Base-by-base conservation (phyloP, 2,113 vertebrate genomes). In the Anoplopoma fimbria region DNA sequence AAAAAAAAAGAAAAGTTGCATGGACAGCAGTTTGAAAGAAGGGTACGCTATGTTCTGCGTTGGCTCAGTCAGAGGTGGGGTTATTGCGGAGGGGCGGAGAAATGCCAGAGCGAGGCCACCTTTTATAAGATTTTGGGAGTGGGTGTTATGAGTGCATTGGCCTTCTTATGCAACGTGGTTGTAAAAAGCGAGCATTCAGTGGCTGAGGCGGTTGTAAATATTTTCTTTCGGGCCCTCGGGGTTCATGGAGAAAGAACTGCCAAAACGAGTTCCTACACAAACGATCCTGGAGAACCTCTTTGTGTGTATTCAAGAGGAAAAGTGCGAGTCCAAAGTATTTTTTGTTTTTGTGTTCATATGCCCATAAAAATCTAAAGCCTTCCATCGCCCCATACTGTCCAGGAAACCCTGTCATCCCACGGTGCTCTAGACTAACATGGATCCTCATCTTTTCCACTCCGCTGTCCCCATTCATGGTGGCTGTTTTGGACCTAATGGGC, bases 391-490 rank as follows among this genome's bases (percentile, higher is more conserved):
- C 4, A 1, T 3, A 27, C 58, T 12, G 40, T 38, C 4, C n/a
- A 58, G 42, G 58, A 51, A 27, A 57, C 29, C n/a, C 53, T 10
- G 27, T 14, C 13, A 14, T 55, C 79, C 69, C 83, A 77, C 74
- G 36, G 25, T 31, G 47, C 21, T 45, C 14, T 23, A 36, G 33
- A 80, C 77, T 15, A 70, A 83, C 74, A 72, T 1, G 2, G 27
- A 76, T 75, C 72, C 69, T 42, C 63, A 80, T 88, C 55, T 65
- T 13, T 87, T 86, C 81, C 79, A 45, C 53, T 79, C 42, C 27
- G n/a, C 61, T 79, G 62, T 81, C 31, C 61, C 77, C 82, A 85
- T 87, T 92, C 82, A 88, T 70, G 71, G 23, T n/a, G 64, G 49
- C 69, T 82, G 34, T 81, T 36, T 29, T 71, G 77, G 73, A 69